Percentiles rank a stretch among this genome's conserved stretches.
Evolutionary conservation across 2,113 vertebrate genomes (phyloP).

Genomic region (Meriones unguiculatus): DNA sequence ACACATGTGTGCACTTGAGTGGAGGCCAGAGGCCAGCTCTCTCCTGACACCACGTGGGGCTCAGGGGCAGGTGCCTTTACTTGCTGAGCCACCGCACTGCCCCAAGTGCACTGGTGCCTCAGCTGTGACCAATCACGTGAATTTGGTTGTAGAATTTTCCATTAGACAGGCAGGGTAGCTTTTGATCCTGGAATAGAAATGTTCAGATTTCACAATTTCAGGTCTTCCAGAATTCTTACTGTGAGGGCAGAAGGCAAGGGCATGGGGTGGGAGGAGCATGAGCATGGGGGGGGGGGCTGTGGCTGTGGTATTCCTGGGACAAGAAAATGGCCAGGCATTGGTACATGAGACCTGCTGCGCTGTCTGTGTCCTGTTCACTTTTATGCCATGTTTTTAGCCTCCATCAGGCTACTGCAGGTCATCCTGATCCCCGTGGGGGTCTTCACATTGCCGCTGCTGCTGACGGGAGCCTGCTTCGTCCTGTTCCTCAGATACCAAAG

Average conservation of each 20-base stretch:
- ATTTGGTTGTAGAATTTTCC: not conserved
- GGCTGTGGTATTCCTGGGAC: not conserved
- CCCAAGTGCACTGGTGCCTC: too few species aligned
- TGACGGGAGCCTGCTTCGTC: conserved; percentile 6
- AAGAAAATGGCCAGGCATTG: rapidly evolving
- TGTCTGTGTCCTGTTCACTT: not conserved
- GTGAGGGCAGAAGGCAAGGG: rapidly evolving
- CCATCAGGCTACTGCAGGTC: not conserved
- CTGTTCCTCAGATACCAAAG: conserved; percentile 60
- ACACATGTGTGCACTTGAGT: not conserved
- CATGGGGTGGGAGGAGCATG: rapidly evolving
- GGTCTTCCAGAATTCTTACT: too few species aligned
- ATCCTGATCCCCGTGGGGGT: rapidly evolving
- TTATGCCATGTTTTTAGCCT: conserved; percentile 59
- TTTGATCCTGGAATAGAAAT: not conserved
- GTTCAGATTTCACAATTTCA: not conserved
- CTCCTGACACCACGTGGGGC: not conserved
- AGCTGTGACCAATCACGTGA: not conserved
- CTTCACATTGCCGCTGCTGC: rapidly evolving
- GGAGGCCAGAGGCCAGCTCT: not conserved
- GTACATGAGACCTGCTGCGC: not conserved
- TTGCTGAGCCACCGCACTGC: not conserved
- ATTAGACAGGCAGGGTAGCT: not conserved
- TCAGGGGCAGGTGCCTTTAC: not conserved
- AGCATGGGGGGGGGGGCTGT: rapidly evolving